Evolutionary conservation across 2,113 vertebrate species (phyloP).

Genomic region (Ceyx cyanopectus): DNA sequence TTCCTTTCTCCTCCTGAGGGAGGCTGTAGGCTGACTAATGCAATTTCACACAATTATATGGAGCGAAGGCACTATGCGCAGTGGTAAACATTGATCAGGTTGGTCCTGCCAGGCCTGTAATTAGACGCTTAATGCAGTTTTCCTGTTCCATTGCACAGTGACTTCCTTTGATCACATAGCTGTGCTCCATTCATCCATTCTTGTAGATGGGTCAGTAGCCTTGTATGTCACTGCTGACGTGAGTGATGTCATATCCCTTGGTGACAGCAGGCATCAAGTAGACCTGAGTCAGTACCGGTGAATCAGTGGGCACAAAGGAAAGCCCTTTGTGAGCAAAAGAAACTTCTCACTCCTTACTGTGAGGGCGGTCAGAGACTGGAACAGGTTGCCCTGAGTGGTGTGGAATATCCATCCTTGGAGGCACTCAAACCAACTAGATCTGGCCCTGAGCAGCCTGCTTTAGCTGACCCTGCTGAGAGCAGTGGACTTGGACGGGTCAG

Average conservation of each 20-base stretch:
- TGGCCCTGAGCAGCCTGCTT: background rate
- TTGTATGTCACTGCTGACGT: slow-evolving; percentile 50
- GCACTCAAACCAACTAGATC: background rate
- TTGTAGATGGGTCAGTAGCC: slow-evolving; percentile 46
- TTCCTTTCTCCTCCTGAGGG: slow-evolving; percentile 53
- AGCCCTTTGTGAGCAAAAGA: background rate
- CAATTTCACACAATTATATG: slow-evolving; percentile 12
- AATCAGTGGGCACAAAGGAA: slow-evolving; percentile 41
- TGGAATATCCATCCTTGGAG: background rate
- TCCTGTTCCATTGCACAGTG: slow-evolving; percentile 44
- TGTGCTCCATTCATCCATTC: slow-evolving; percentile 10
- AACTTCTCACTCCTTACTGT: background rate
- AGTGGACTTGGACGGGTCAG: fast-evolving
- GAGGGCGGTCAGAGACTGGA: background rate
- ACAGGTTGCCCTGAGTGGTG: background rate
- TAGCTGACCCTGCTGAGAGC: background rate
- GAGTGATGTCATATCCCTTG: slow-evolving; percentile 59
- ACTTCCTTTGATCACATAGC: slow-evolving; percentile 52
- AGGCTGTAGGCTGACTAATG: slow-evolving; percentile 61
- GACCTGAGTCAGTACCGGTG: slow-evolving; percentile 56
- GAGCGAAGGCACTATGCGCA: background rate
- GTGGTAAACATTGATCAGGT: slow-evolving; percentile 20
- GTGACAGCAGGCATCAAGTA: slow-evolving; percentile 5
- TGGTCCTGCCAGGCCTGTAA: slow-evolving; percentile 48
- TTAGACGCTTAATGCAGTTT: slow-evolving; percentile 11